Evolutionary conservation across 2,888 invertebrate species (phyloP), one percentile per base, ranked within the genome.

Genomic region (Heteropelma amictum): DNA sequence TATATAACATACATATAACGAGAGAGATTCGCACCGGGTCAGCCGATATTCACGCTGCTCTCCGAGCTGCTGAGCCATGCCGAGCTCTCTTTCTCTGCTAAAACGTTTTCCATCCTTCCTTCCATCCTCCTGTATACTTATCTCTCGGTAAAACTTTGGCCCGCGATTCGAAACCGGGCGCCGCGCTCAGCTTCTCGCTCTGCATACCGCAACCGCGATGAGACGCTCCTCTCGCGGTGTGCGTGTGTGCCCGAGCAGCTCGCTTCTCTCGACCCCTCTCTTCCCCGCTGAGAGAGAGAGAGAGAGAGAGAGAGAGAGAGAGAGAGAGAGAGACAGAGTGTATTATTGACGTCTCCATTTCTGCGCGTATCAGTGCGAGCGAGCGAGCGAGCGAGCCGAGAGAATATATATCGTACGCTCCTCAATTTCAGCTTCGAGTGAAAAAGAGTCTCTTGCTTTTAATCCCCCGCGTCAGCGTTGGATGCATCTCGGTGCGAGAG

Each of bases 201-300:
- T 30, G 21, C n/a, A n/a, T n/a, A n/a, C n/a, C n/a, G n/a, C n/a
- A n/a, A n/a, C n/a, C n/a, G n/a, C n/a, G n/a, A n/a, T n/a, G n/a
- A n/a, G n/a, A n/a, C n/a, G n/a, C n/a, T n/a, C n/a, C n/a, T n/a
- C n/a, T n/a, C n/a, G n/a, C n/a, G n/a, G n/a, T n/a, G n/a, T n/a
- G n/a, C n/a, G n/a, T n/a, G n/a, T n/a, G n/a, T n/a, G n/a, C n/a
- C n/a, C n/a, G n/a, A n/a, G n/a, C n/a, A n/a, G n/a, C n/a, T n/a
- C n/a, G 47, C 30, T 63, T 23, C 51, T 56, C 38, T 67, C 61
- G 26, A 42, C 35, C 19, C 33, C 19, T 58, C 60, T 35, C 53
- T 42, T 38, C 42, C 58, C 30, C 10, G 30, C 26, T 40, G 17
- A 80, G 83, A 77, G 81, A 82, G 76, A 80, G 81, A 77, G 77